These are phyloP conservation scores for Trachelus troglodyta DNA, from an alignment of 2,888 invertebrate species.

Conservation along the genomic window DNA sequence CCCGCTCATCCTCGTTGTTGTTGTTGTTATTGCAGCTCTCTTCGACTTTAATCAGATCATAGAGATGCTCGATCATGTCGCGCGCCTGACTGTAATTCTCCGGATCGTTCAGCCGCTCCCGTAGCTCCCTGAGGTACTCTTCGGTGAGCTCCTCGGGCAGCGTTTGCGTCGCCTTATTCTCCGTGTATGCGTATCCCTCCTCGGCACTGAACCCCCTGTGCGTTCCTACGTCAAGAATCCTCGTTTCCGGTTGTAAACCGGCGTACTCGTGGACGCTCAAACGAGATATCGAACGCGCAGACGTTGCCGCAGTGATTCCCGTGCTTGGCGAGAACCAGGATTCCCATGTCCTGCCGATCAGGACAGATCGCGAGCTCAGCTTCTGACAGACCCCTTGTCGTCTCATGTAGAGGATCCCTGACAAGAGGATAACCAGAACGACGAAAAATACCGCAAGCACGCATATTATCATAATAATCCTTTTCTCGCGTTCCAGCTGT, in stretches of 20 bases:
- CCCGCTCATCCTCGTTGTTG: conserved; percentile 52
- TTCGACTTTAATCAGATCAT: conserved; percentile 79
- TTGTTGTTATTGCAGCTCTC: conserved; percentile 73
- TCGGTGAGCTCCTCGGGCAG: conserved; percentile 81
- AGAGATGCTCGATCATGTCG: conserved; percentile 81
- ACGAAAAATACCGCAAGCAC: conserved; percentile 53
- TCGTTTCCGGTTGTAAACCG: conserved; percentile 72
- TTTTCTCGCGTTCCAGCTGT: conserved; percentile 57
- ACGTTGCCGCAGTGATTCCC: conserved; percentile 67
- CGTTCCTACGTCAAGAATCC: conserved; percentile 67
- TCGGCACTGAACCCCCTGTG: conserved; percentile 34
- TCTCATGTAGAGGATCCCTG: conserved; percentile 58
- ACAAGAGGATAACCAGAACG: conserved; percentile 54
- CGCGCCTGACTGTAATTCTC: conserved; percentile 79
- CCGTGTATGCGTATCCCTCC: conserved; percentile 59
- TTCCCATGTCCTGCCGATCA: conserved; percentile 42
- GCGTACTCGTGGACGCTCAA: conserved; percentile 74
- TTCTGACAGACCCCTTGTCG: conserved; percentile 61
- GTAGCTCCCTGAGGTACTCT: conserved; percentile 76
- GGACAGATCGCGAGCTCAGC: conserved; percentile 52
- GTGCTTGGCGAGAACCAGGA: conserved; percentile 57
- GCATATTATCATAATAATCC: conserved; percentile 59
- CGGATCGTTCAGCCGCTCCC: conserved; percentile 78
- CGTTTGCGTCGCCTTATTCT: conserved; percentile 77
- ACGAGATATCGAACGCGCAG: conserved; percentile 72